Evolutionary conservation across 2,888 invertebrate species (phyloP), one percentile per base, ranked within the genome.

Genomic region (Apamea anceps): DNA sequence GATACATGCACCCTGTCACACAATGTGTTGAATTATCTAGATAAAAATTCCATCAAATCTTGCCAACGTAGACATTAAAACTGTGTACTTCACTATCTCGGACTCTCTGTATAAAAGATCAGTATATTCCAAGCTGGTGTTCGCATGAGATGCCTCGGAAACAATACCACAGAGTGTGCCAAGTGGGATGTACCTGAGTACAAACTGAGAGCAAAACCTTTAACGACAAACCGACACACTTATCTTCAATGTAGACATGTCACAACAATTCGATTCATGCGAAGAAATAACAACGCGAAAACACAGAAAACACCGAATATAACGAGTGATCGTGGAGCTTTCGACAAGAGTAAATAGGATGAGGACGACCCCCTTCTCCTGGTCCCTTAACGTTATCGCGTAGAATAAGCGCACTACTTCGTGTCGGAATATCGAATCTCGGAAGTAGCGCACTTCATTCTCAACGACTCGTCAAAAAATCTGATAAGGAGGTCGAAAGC

Each of bases 1-100:
- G 96, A 96, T 96, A 96, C 96, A 96, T 96, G 96, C 96, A 95
- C 94, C 96, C 96, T 96, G 96, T 95, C 96, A 96, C 96, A 96
- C 96, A 94, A 94, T 96, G 96, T 96, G 96, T 94, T 92, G 67
- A 84, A 90, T 86, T 80, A 84, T 83, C 88, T 88, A 90, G 72
- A 84, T 86, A 78, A 85, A 81, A 77, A 74, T 85, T 83, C 86
- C 86, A 82, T 87, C 81, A 87, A 88, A 88, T 90, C 86, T 89
- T 90, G 87, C 86, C 88, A 86, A 88, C 87, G 88, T 79, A 88
- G 88, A 89, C 88, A 88, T 88, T 85, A 88, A 88, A 91, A 89
- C 91, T 75, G 90, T 82, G 93, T 91, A 92, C 85, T 89, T 90
- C 87, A 82, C 90, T 91, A 91, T 89, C 88, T 91, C 91, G 89